These are phyloP conservation scores for Columba livia DNA, from an alignment of 2,113 vertebrate genomes.

Conservation along the genomic window DNA sequence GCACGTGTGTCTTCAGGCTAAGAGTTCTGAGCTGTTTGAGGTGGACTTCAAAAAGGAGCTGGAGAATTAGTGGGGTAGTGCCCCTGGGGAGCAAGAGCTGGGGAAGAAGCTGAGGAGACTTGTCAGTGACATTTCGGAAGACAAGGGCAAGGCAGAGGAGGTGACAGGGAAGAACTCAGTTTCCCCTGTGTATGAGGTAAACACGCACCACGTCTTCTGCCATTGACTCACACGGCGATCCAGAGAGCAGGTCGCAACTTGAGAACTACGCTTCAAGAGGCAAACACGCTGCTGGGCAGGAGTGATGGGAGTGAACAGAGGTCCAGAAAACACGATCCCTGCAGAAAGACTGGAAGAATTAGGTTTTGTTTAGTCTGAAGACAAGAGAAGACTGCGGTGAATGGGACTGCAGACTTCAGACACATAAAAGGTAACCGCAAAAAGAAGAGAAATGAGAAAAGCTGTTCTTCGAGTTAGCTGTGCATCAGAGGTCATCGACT, in stretches of 20 bases:
- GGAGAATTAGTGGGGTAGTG: not conserved
- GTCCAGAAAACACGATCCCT: not conserved
- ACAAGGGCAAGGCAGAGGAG: not conserved
- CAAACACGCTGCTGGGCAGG: not conserved
- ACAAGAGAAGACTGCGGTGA: not conserved
- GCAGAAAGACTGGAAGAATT: not conserved
- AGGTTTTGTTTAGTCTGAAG: constrained; percentile 63
- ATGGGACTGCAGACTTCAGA: constrained; percentile 11
- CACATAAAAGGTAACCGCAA: constrained; percentile 17
- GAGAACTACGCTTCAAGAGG: not conserved
- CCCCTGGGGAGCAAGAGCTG: not conserved
- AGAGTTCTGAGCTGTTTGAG: not conserved
- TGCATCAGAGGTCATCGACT: constrained; percentile 1
- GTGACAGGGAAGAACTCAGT: not conserved
- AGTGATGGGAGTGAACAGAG: not conserved
- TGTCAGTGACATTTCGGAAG: not conserved
- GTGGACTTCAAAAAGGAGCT: not conserved
- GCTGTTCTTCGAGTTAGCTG: not conserved
- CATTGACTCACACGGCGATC: not conserved
- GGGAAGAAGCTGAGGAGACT: not conserved
- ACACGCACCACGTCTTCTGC: not conserved
- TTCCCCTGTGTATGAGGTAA: not conserved
- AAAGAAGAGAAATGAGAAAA: not conserved
- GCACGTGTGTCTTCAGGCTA: not conserved
- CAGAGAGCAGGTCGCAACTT: not conserved